phyloP scores from a whole-genome alignment of 2,888 invertebrate genomes.

The Amblyteles armatorius region DNA sequence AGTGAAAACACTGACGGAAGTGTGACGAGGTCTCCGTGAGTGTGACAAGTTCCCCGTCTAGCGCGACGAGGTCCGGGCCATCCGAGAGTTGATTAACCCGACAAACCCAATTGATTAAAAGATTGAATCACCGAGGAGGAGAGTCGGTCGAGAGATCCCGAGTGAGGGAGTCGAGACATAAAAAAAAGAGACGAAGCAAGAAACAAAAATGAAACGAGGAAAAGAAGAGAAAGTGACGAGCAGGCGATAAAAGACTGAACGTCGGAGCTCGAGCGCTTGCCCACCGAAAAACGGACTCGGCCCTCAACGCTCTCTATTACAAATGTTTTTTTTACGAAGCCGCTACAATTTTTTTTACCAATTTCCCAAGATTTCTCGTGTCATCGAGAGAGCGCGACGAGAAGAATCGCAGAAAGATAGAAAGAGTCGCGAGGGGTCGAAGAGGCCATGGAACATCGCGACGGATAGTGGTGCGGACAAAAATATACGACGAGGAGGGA shows the following conservation, averaged over 20 bases:
- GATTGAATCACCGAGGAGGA: constrained; percentile 76
- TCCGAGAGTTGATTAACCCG: constrained; percentile 64
- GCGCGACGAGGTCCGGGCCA: constrained; percentile 7
- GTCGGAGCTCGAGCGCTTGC: constrained; percentile 7
- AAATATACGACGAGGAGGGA: constrained; percentile 41
- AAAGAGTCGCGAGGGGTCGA: constrained; percentile 53
- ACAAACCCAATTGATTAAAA: constrained; percentile 78
- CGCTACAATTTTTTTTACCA: constrained; percentile 31
- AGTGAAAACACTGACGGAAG: constrained; percentile 18
- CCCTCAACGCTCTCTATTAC: constrained; percentile 42
- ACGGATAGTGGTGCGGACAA: constrained; percentile 26
- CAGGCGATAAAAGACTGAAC: constrained; percentile 69
- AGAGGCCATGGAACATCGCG: constrained; percentile 52
- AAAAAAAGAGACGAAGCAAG: constrained; percentile 11
- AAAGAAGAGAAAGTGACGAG: constrained; percentile 60
- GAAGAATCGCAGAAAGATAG: constrained; percentile 14
- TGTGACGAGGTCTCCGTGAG: constrained; percentile 7
- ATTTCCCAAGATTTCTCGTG: constrained; percentile 59
- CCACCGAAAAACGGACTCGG: constrained; percentile 55
- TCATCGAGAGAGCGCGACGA: constrained; percentile 49
- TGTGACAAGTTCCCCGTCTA: not conserved
- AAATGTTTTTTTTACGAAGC: constrained; percentile 62
- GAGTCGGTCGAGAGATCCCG: constrained; percentile 70
- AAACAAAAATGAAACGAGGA: constrained; percentile 36
- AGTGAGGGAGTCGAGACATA: constrained; percentile 37